Evolutionary conservation across 2,797 vertebrate genomes (phyloP).

Genomic region (Thaleichthys pacificus): DNA sequence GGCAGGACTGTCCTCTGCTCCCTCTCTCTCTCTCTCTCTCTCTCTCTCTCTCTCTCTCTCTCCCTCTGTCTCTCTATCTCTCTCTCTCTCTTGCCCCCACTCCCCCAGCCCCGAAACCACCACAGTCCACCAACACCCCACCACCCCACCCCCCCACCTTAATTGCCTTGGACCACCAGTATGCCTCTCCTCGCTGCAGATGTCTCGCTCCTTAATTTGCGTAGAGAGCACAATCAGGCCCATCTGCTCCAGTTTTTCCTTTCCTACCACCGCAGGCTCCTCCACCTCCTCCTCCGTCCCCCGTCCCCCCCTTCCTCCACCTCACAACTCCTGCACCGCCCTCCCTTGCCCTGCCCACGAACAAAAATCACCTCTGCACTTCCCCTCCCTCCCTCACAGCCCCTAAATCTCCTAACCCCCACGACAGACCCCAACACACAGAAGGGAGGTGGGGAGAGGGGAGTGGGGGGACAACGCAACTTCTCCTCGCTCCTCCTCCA

Average conservation of each 20-base stretch:
- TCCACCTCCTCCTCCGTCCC: conserved; percentile 16
- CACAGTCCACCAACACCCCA: conserved; percentile 19
- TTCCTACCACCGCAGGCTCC: conserved; percentile 53
- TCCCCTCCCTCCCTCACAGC: conserved; percentile 58
- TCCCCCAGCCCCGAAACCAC: conserved; percentile 49
- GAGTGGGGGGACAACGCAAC: conserved; percentile 47
- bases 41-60: conserved; percentile 35
- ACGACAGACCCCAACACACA: conserved; percentile 28
- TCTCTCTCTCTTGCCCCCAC: conserved; percentile 47
- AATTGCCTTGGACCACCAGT: conserved; percentile 93
- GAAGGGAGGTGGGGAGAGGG: conserved; percentile 18
- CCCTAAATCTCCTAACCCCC: conserved; percentile 67
- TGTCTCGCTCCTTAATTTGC: conserved; percentile 95
- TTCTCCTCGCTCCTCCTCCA: conserved; percentile 60
- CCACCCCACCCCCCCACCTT: conserved; percentile 72
- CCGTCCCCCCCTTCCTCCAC: conserved; percentile 29
- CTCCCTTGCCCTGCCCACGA: conserved; percentile 37
- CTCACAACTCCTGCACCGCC: conserved; percentile 22
- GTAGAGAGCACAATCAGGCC: conserved; percentile 93
- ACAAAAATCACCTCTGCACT: conserved; percentile 65
- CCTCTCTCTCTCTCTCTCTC: conserved; percentile 23
- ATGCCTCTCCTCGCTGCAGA: conserved; percentile 90
- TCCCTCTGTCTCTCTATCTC: conserved; percentile 61
- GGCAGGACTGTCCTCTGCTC: conserved; percentile 60
- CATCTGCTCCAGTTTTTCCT: conserved; percentile 98